Evolutionary conservation across 1,140 invertebrate genomes (phyloP).

Genomic region (Heliothis virescens): DNA sequence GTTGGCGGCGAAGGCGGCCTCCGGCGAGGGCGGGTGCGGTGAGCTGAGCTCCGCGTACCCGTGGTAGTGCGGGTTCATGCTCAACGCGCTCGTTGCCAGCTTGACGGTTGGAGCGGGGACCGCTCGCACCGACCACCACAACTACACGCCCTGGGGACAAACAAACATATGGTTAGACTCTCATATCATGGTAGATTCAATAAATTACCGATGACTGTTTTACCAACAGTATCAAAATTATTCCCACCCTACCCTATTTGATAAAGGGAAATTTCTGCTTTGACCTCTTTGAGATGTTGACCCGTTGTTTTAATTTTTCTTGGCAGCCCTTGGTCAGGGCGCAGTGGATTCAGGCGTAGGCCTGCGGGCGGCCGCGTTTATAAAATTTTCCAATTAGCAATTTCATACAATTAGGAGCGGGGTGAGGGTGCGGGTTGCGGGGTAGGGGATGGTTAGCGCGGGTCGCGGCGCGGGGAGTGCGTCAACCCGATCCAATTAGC

Average conservation of each 20-base stretch:
- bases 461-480: constrained; percentile 64
- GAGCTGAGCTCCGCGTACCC: constrained; percentile 90
- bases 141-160: constrained; percentile 79
- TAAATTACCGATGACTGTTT: not conserved
- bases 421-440: constrained; percentile 63
- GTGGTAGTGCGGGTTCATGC: constrained; percentile 91
- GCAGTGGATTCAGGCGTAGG: constrained; percentile 63
- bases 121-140: constrained; percentile 81
- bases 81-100: constrained; percentile 89
- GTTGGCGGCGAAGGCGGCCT: constrained; percentile 85
- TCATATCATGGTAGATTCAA: not conserved
- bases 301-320: constrained; percentile 69
- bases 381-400: constrained; percentile 87
- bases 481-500: constrained; percentile 86
- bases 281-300: constrained; percentile 55
- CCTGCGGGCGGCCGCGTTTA: constrained; percentile 82
- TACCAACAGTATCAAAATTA: not conserved
- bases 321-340: constrained; percentile 62
- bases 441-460: constrained; percentile 52
- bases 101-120: constrained; percentile 86
- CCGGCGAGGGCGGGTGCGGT: constrained; percentile 89
- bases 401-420: constrained; percentile 85
- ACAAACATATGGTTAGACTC: not conserved
- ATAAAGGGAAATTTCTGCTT: not conserved
- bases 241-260: not conserved